phyloP scores from a whole-genome alignment of 2,797 vertebrate species.

The Mareca penelope region DNA sequence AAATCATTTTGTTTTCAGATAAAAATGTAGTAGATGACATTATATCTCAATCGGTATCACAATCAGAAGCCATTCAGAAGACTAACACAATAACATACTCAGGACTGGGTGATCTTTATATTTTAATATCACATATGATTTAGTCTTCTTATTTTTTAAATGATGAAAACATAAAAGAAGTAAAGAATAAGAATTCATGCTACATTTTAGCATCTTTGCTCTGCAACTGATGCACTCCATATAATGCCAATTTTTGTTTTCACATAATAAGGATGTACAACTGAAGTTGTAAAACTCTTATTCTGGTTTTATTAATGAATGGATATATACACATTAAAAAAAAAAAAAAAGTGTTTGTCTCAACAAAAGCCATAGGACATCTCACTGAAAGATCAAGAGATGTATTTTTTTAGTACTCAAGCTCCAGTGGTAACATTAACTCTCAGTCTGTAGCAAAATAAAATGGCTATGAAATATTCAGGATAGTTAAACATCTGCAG shows the following conservation, averaged over 20 bases:
- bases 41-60: not conserved
- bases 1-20: not conserved
- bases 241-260: not conserved
- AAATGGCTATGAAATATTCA: accelerated
- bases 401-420: not conserved
- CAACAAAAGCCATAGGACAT: not conserved
- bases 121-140: not conserved
- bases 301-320: not conserved
- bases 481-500: not conserved
- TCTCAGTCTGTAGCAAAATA: not conserved
- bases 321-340: not conserved
- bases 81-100: not conserved
- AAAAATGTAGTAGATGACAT: not conserved
- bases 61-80: not conserved
- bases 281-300: accelerated
- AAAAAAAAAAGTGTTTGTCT: not conserved
- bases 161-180: not conserved
- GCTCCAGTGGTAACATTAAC: not conserved
- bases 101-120: not conserved
- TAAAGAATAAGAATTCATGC: not conserved
- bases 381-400: not conserved
- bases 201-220: not conserved
- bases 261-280: not conserved
- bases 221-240: not conserved
- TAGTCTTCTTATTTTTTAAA: not conserved